Evolutionary conservation across 2,888 invertebrate species (phyloP).

Genomic region (Andrena fulva): DNA sequence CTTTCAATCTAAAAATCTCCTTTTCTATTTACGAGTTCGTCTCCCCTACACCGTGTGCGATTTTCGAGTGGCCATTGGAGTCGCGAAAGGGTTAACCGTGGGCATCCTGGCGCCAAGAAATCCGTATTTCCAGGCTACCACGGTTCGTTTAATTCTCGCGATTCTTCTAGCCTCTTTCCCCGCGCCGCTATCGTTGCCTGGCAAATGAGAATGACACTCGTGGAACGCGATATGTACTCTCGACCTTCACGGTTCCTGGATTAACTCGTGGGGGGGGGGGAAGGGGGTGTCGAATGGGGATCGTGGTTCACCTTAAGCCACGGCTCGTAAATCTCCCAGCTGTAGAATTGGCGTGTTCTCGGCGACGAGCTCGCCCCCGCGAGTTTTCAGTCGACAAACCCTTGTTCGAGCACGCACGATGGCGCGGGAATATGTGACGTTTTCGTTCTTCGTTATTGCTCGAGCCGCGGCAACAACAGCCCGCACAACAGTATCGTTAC

Average conservation of each 20-base stretch:
- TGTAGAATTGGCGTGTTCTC: conserved; percentile 21
- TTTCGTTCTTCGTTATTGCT: not conserved
- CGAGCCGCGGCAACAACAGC: too few species aligned
- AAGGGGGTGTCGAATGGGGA: not conserved
- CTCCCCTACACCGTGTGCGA: too few species aligned
- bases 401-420: not conserved
- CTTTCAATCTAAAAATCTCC: too few species aligned
- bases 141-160: not conserved
- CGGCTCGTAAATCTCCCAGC: conserved; percentile 31
- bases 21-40: too few species aligned
- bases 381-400: not conserved
- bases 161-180: not conserved
- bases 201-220: conserved; percentile 33
- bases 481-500: too few species aligned
- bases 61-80: too few species aligned
- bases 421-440: not conserved
- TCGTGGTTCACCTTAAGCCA: conserved; percentile 41
- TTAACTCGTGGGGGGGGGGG: conserved; percentile 22
- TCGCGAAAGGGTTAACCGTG: too few species aligned
- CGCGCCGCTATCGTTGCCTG: conserved; percentile 6
- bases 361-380: not conserved
- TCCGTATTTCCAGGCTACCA: not conserved
- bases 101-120: too few species aligned
- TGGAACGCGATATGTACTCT: conserved; percentile 14
- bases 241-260: conserved; percentile 44